Conservation (phyloP, 2,888 invertebrate genomes). For the Sphaeridia pumilis region DNA sequence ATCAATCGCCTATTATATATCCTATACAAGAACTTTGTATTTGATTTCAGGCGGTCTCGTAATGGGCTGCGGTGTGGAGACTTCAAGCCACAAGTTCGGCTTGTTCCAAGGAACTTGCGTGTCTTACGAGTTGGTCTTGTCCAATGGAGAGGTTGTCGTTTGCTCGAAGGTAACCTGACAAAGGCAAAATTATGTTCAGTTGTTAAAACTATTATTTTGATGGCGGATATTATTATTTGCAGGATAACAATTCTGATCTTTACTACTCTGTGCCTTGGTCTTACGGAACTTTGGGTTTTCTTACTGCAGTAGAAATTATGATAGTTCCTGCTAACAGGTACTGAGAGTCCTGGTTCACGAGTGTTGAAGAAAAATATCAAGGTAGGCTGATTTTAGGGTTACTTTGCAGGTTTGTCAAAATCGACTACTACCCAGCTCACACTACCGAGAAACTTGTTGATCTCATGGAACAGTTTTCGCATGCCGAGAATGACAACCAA, state of each 20-base stretch:
- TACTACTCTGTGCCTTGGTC: slow-evolving; percentile 74
- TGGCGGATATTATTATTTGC: slow-evolving; percentile 29
- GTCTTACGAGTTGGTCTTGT: slow-evolving; percentile 60
- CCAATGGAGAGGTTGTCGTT: slow-evolving; percentile 60
- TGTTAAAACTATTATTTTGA: too few species aligned
- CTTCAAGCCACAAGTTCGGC: slow-evolving; percentile 63
- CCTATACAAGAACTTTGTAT: too few species aligned
- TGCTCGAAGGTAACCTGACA: slow-evolving; percentile 54
- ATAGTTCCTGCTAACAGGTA: slow-evolving; percentile 58
- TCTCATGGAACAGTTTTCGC: slow-evolving; percentile 46
- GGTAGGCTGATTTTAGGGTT: too few species aligned
- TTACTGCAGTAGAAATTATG: slow-evolving; percentile 61
- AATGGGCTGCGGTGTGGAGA: slow-evolving; percentile 72
- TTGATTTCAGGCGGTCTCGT: slow-evolving; percentile 58
- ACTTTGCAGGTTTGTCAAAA: slow-evolving; percentile 52
- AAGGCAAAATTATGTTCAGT: too few species aligned
- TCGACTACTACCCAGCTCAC: slow-evolving; percentile 55
- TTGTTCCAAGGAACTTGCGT: slow-evolving; percentile 69
- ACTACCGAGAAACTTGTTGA: slow-evolving; percentile 46
- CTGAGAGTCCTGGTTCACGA: not conserved
- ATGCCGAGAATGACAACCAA: slow-evolving; percentile 47
- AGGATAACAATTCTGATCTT: slow-evolving; percentile 59
- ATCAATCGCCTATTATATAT: too few species aligned
- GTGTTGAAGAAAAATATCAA: not conserved
- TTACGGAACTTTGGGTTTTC: slow-evolving; percentile 69